Conservation (phyloP, 2,113 vertebrate species). For the Eurypyga helias region DNA sequence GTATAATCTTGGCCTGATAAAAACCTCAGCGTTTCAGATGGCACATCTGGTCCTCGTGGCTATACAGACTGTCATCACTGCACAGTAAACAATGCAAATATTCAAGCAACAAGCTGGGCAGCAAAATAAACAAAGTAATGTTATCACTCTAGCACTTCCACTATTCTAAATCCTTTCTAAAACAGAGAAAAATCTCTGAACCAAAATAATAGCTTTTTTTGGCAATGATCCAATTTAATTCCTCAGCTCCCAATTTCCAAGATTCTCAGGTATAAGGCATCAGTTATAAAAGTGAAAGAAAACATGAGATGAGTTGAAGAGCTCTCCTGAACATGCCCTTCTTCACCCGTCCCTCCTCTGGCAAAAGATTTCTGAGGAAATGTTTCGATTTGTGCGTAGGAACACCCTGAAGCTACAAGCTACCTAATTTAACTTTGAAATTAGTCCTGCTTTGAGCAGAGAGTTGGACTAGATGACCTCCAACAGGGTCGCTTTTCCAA, state of each 20-base stretch:
- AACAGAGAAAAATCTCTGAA: not conserved
- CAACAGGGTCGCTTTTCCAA: not conserved
- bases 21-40: not conserved
- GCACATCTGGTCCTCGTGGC: not conserved
- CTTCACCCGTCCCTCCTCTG: not conserved
- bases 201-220: not conserved
- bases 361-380: not conserved
- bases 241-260: not conserved
- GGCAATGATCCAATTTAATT: not conserved
- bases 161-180: not conserved
- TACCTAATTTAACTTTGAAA: not conserved
- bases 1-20: not conserved
- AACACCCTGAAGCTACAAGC: conserved; percentile 10
- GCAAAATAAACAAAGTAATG: not conserved
- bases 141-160: not conserved
- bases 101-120: not conserved
- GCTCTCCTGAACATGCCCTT: not conserved
- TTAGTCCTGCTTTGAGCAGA: not conserved
- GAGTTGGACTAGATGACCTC: not conserved
- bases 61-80: not conserved
- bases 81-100: not conserved
- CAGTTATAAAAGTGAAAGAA: not conserved
- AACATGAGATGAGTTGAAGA: not conserved
- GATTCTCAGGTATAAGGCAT: not conserved
- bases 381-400: not conserved